Evolutionary conservation across 92 coral and sea anemone species (phyloP).

Genomic region (Zoanthus sansibaricus): DNA sequence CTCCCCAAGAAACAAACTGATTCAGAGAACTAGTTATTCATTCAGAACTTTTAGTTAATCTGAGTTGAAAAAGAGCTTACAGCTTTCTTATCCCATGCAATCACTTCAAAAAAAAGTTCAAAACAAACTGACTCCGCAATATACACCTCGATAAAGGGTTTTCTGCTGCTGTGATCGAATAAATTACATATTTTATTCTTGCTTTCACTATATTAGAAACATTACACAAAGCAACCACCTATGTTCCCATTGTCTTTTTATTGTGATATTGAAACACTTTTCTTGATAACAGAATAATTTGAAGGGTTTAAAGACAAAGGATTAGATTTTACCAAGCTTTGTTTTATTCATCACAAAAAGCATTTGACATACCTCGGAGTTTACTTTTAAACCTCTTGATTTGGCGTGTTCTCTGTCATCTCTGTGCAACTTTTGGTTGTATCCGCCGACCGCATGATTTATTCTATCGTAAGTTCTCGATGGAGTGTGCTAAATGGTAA

Average conservation of each 20-base stretch:
- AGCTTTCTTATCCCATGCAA: too few relatives aligned
- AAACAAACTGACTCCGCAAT: too few relatives aligned
- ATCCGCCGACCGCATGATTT: constrained; percentile 87
- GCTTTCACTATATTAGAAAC: too few relatives aligned
- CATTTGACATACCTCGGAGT: constrained; percentile 75
- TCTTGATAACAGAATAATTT: constrained; percentile 30
- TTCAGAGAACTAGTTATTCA: too few relatives aligned
- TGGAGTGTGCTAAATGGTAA: constrained; percentile 67
- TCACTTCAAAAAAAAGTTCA: too few relatives aligned
- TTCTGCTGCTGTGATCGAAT: too few relatives aligned
- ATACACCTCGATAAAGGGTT: too few relatives aligned
- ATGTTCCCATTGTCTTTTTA: constrained; percentile 6
- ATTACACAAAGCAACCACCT: not conserved
- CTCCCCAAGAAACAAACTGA: too few relatives aligned
- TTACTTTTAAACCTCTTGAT: constrained; percentile 90
- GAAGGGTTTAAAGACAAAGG: not conserved
- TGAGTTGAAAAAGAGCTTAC: too few relatives aligned
- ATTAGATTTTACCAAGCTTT: not conserved
- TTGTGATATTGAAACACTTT: constrained; percentile 9
- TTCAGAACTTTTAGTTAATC: too few relatives aligned
- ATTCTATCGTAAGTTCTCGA: constrained; percentile 95
- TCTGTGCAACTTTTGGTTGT: constrained; percentile 93
- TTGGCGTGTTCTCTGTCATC: constrained; percentile 98
- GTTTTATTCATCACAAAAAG: too few relatives aligned
- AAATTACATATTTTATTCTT: too few relatives aligned